Conservation (phyloP, 2,113 vertebrate species). For the Promerops cafer region DNA sequence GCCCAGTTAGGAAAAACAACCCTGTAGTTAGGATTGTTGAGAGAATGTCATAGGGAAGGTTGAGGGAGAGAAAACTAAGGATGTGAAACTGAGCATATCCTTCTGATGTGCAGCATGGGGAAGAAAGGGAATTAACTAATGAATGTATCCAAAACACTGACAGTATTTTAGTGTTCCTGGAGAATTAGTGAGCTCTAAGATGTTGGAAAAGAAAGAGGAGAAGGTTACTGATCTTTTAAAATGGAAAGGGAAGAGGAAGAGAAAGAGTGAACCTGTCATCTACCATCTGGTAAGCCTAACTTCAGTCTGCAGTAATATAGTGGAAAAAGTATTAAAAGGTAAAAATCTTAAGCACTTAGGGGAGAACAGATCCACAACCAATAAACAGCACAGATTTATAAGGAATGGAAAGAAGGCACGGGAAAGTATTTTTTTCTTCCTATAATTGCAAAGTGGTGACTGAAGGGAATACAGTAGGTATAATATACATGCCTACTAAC, state of each 20-base stretch:
- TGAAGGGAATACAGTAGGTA: constrained; percentile 17
- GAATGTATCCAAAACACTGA: neutral
- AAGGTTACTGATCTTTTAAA: neutral
- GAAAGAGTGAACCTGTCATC: constrained; percentile 43
- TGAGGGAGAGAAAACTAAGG: neutral
- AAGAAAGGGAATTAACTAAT: neutral
- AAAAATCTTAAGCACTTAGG: neutral
- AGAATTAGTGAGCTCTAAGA: neutral
- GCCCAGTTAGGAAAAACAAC: neutral
- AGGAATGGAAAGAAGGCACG: neutral
- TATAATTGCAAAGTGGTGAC: constrained; percentile 28
- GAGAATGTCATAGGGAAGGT: neutral
- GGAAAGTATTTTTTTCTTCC: neutral
- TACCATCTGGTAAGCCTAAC: constrained; percentile 45
- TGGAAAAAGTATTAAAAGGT: constrained; percentile 33
- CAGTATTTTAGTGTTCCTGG: neutral
- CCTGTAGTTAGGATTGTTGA: neutral
- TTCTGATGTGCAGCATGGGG: neutral
- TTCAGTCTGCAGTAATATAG: neutral
- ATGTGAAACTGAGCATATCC: neutral
- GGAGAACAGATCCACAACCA: neutral
- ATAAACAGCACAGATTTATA: constrained; percentile 24
- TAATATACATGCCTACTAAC: neutral
- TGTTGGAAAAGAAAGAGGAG: neutral
- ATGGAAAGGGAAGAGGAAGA: neutral